These are phyloP conservation scores for Harpalus rufipes DNA, from an alignment of 2,888 invertebrate species.

Conservation along the genomic window DNA sequence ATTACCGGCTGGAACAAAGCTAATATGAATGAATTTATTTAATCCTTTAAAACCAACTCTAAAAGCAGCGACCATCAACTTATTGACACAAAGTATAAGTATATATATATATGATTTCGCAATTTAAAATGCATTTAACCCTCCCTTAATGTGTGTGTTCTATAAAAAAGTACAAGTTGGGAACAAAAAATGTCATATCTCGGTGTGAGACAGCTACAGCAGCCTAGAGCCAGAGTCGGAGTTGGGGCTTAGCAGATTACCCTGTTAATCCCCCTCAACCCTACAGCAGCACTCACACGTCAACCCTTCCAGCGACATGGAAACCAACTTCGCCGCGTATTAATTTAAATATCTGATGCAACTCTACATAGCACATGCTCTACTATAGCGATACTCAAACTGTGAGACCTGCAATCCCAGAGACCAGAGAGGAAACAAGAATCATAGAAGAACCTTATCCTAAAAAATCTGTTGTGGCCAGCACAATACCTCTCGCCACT, in stretches of 20 bases:
- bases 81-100: background rate
- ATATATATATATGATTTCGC: background rate
- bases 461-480: too few relatives aligned
- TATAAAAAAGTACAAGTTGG: background rate
- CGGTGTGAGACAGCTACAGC: slow-evolving; percentile 1
- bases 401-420: background rate
- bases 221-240: background rate
- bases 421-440: background rate
- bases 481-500: too few relatives aligned
- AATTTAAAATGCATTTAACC: slow-evolving; percentile 9
- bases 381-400: background rate
- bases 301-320: slow-evolving; percentile 59
- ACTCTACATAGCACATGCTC: slow-evolving; percentile 7
- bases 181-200: background rate
- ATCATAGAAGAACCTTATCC: too few relatives aligned
- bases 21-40: too few relatives aligned
- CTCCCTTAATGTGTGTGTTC: background rate
- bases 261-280: slow-evolving; percentile 32
- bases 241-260: slow-evolving; percentile 16
- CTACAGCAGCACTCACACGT: slow-evolving; percentile 49
- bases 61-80: too few relatives aligned
- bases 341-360: slow-evolving; percentile 67
- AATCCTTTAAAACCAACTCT: too few relatives aligned
- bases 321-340: slow-evolving; percentile 64
- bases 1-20: too few relatives aligned